A percentile compares a stretch with the other conserved stretches of the same genome.
phyloP scores from a whole-genome alignment of 23 tunicate species.

The Trididemnum clinides region DNA sequence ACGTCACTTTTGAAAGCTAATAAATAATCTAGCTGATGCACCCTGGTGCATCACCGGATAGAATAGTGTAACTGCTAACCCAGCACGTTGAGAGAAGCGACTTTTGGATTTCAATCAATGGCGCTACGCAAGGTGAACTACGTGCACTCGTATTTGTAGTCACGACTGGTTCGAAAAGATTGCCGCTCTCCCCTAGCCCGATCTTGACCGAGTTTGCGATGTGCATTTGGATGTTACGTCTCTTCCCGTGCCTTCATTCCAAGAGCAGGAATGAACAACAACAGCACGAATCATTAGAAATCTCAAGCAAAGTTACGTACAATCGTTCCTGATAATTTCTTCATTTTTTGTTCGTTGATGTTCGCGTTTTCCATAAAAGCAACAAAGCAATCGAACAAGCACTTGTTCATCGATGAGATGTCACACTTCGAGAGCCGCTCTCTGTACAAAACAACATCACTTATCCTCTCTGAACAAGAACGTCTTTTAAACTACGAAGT shows the following conservation, averaged over 20 bases:
- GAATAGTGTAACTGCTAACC: too few species aligned
- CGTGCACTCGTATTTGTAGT: too few species aligned
- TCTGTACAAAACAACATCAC: slow-evolving; percentile 25
- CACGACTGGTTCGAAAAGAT: too few species aligned
- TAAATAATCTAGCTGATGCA: too few species aligned
- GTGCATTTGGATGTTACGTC: too few species aligned
- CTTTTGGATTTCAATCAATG: background rate
- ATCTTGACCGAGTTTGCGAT: too few species aligned
- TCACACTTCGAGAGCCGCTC: slow-evolving; percentile 74
- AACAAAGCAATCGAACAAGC: slow-evolving; percentile 64
- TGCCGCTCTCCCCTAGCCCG: too few species aligned
- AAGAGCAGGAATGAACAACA: too few species aligned
- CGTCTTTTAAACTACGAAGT: background rate
- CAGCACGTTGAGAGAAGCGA: background rate
- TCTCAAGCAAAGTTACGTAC: slow-evolving; percentile 20
- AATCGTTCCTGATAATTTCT: slow-evolving; percentile 28
- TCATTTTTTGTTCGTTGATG: slow-evolving; percentile 64
- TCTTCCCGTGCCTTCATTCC: too few species aligned
- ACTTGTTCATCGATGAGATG: slow-evolving; percentile 28
- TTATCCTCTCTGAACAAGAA: background rate
- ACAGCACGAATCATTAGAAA: background rate
- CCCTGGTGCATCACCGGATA: too few species aligned
- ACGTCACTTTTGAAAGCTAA: too few species aligned
- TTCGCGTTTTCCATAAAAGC: slow-evolving; percentile 65
- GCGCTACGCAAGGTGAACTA: background rate